Evolutionary conservation across 2,797 vertebrate genomes (phyloP), one percentile per base, ranked within the genome.

Genomic region (Pygocentrus nattereri): DNA sequence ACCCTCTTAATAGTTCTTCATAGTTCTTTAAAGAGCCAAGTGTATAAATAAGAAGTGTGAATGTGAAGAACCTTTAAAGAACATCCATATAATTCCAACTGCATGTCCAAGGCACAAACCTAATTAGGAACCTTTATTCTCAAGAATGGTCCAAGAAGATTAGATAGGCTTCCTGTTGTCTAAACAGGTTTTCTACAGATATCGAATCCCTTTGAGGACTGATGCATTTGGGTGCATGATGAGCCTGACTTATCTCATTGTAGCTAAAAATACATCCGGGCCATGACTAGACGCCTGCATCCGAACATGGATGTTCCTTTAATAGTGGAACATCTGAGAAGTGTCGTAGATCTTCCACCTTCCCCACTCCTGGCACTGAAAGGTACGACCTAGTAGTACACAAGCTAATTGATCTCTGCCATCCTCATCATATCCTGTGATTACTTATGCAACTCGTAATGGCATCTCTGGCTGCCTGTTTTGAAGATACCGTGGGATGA

Each of bases 391-490:
- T 19, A 69, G 65, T 65, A 34, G 23, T 69, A 61, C 56, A n/a
- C 41, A 81, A 62, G 38, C 27, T 70, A 80, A 82, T 85, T 77
- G 84, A 84, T 69, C 38, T 78, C 27, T 85, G 77, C 76, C 70
- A 65, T 75, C 64, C 44, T 44, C 41, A 52, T 49, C 73, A 83
- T 76, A 65, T 62, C 69, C 31, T 72, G 61, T 71, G 71, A 80
- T 61, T 64, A n/a, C 64, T 89, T 90, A 90, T 83, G 76, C 85
- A 91, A 91, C 27, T 7, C 50, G 19, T 71, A 77, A 85, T 77
- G 71, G 79, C 86, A 90, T 87, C 86, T 76, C 77, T 78, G 58
- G 78, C 3, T 2, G 64, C 54, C 49, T 38, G 27, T 23, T 73
- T 19, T 23, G 21, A 74, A 71, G 30, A 54, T 38, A 71, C 56